These are phyloP conservation scores for Chrysaora quinquecirrha DNA, from an alignment of 30 jellyfish, hydroid and myxozoan species.

Conservation along the genomic window DNA sequence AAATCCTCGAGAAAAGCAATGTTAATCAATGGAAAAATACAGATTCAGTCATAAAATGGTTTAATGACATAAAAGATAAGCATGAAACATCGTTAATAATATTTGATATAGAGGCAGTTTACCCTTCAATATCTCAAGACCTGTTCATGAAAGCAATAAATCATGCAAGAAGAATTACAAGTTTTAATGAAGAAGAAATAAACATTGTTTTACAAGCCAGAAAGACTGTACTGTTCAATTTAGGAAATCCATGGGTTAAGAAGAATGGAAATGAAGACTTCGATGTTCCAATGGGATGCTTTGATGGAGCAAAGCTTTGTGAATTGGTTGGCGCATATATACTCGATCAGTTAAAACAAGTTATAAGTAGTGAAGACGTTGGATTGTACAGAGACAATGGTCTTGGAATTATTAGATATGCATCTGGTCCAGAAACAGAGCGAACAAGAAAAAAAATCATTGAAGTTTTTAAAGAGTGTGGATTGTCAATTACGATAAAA, in stretches of 20 bases:
- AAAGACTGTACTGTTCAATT: background rate
- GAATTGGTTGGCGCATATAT: no score
- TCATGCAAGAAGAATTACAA: background rate
- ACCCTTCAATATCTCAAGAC: background rate
- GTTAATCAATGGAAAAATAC: background rate
- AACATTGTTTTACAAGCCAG: background rate
- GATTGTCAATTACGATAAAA: background rate
- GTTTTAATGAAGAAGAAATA: background rate
- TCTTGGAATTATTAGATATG: no score
- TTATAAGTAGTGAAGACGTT: background rate
- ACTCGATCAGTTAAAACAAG: background rate
- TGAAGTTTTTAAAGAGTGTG: background rate
- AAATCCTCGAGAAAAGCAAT: background rate
- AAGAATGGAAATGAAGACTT: no score
- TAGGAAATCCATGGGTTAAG: no score
- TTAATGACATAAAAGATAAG: background rate
- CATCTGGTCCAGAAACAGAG: no score
- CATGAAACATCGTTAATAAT: background rate
- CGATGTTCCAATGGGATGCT: background rate
- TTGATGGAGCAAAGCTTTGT: background rate
- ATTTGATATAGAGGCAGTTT: background rate
- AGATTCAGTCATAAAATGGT: no score
- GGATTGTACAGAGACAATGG: no score
- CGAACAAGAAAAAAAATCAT: no score
- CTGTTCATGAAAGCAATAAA: background rate